Base-by-base conservation (phyloP, 2,888 invertebrate genomes). In the Celastrina argiolus region DNA sequence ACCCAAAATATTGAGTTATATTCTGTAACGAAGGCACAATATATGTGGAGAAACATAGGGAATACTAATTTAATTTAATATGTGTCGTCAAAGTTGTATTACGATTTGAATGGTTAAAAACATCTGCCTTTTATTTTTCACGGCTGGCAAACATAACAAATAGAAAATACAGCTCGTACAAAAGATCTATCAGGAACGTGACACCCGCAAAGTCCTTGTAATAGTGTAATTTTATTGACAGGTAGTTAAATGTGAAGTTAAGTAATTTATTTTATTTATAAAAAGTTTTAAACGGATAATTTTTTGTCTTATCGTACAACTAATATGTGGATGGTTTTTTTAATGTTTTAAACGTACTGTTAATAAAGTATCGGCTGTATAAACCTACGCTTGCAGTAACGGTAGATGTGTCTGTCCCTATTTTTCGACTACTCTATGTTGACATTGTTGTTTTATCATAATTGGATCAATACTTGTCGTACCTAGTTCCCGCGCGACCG, bases 341-440 rank as follows among this genome's bases (percentile, higher is more conserved):
- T 39, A 26, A 39, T 65, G 28, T 58, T 65, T 39, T 31, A 39
- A 65, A 58, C 36, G 12, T 61, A 61, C 61, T 39, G 39, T 61
- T 61, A 34, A 12, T 61, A 39, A 36, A 61, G 22, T 56, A 65
- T 58, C 36, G 41, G 65, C 65, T 65, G 65, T 65, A 65, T 12
- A 65, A 65, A 65, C 65, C 65, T 65, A 58, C 41, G 65, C 65
- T 65, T 65, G 16, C 28, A 65, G 58, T 58, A 41, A 42, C 58
- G 41, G 41, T 65, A 65, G 65, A 58, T 16, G 56, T 31, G 31
- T 42, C 61, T 61, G 39, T 61, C 36, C 14, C 34, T 34, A 34
- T 18, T 36, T 59, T 36, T 16, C 34, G 34, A 34, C 34, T 22
- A 39, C 4, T 61, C 39, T 61, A 22, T 26, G 56, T 56, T 56